phyloP scores from a whole-genome alignment of 2,888 invertebrate genomes.

The Drosophila anceps region DNA sequence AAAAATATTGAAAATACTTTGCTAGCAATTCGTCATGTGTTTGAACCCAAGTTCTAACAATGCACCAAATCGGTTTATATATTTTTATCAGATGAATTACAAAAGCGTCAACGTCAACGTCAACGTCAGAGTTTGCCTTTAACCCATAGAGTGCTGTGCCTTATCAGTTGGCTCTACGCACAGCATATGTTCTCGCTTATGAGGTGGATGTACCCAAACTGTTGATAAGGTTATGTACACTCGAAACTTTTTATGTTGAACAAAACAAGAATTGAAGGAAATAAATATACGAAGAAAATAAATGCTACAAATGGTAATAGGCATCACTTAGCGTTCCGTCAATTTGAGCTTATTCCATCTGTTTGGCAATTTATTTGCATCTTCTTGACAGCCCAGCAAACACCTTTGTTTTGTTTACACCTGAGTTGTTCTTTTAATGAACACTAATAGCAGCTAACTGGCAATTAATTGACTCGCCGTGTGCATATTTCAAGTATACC shows the following conservation, averaged over 20 bases:
- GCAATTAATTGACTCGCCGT: slow-evolving; percentile 57
- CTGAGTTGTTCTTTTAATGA: slow-evolving; percentile 44
- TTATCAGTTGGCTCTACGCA: slow-evolving; percentile 5
- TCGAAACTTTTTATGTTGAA: neutral
- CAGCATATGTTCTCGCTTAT: neutral
- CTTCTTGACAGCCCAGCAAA: slow-evolving; percentile 21
- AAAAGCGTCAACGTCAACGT: neutral
- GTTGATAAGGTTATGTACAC: neutral
- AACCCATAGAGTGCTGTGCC: slow-evolving; percentile 2
- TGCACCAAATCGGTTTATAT: neutral
- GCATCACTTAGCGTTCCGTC: slow-evolving; percentile 42
- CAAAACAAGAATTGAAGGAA: neutral
- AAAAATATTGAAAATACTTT: neutral
- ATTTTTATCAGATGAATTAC: neutral
- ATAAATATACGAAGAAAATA: neutral
- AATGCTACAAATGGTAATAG: slow-evolving; percentile 19
- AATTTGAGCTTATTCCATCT: slow-evolving; percentile 32
- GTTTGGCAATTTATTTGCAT: slow-evolving; percentile 22
- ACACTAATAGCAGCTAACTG: slow-evolving; percentile 60
- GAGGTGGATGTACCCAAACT: neutral
- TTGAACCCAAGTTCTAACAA: neutral
- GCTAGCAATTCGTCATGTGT: neutral
- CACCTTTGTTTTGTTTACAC: slow-evolving; percentile 34
- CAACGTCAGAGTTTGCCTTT: slow-evolving; percentile 1
- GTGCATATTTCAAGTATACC: slow-evolving; percentile 18